Percentiles rank a stretch among this genome's conserved stretches.
Evolutionary conservation across 2,888 invertebrate genomes (phyloP).

Genomic region (Odontomyia ornata): DNA sequence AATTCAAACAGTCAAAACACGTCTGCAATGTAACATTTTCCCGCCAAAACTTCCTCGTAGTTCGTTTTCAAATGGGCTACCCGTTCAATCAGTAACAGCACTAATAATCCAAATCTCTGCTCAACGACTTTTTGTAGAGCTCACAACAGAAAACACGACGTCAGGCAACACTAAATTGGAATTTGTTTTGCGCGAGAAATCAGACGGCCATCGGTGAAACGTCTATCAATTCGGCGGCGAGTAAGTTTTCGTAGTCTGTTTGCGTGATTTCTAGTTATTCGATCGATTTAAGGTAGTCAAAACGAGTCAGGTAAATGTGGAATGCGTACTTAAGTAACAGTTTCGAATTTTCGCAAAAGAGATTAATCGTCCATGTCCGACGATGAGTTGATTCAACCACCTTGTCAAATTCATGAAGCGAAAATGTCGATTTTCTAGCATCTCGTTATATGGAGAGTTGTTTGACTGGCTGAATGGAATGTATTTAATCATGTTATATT

Average conservation of each 20-base stretch:
- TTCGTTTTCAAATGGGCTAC: background rate
- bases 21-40: background rate
- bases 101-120: background rate
- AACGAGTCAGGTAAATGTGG: background rate
- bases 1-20: no score
- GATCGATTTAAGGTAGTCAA: background rate
- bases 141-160: background rate
- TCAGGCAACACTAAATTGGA: slow-evolving; percentile 32
- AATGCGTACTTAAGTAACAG: background rate
- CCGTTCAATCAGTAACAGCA: background rate
- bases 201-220: slow-evolving; percentile 38
- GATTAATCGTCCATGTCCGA: background rate
- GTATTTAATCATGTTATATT: no score
- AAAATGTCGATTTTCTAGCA: background rate
- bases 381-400: background rate
- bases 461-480: background rate
- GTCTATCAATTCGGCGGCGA: background rate
- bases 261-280: background rate
- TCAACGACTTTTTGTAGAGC: background rate
- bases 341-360: background rate
- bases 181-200: slow-evolving; percentile 38
- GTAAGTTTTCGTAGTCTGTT: slow-evolving; percentile 16
- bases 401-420: background rate
- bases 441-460: background rate
- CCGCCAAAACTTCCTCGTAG: background rate